Evolutionary conservation across 2,797 vertebrate species (phyloP).

Genomic region (Chelon labrosus): DNA sequence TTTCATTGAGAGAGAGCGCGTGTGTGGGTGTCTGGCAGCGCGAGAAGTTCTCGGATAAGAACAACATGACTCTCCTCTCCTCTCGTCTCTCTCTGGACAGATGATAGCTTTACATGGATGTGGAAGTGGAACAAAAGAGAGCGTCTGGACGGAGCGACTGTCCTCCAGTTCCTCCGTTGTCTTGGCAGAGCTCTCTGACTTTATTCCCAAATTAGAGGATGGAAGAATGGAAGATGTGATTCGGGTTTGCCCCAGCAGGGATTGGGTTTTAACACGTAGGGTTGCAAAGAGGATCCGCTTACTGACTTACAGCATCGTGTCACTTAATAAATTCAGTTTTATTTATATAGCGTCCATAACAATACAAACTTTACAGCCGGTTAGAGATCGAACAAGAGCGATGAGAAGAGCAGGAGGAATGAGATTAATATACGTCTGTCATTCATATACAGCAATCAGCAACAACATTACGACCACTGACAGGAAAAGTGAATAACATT

Average conservation of each 20-base stretch:
- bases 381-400: too few relatives aligned
- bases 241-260: neutral
- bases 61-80: neutral
- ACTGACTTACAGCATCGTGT: too few relatives aligned
- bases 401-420: too few relatives aligned
- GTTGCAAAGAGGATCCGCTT: neutral
- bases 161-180: slow-evolving; percentile 14
- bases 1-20: slow-evolving; percentile 33
- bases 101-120: slow-evolving; percentile 11
- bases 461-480: too few relatives aligned
- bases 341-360: too few relatives aligned
- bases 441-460: too few relatives aligned
- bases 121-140: slow-evolving; percentile 24
- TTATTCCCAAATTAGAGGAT: slow-evolving; percentile 13
- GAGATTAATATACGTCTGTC: too few relatives aligned
- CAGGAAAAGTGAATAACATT: too few relatives aligned
- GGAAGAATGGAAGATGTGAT: neutral
- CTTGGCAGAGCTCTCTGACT: neutral
- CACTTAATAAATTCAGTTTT: too few relatives aligned
- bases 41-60: neutral
- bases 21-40: slow-evolving; percentile 46
- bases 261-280: neutral
- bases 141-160: slow-evolving; percentile 5
- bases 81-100: slow-evolving; percentile 18
- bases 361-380: too few relatives aligned